Base-by-base conservation (phyloP, 2,113 vertebrate species). In the Rynchops niger region DNA sequence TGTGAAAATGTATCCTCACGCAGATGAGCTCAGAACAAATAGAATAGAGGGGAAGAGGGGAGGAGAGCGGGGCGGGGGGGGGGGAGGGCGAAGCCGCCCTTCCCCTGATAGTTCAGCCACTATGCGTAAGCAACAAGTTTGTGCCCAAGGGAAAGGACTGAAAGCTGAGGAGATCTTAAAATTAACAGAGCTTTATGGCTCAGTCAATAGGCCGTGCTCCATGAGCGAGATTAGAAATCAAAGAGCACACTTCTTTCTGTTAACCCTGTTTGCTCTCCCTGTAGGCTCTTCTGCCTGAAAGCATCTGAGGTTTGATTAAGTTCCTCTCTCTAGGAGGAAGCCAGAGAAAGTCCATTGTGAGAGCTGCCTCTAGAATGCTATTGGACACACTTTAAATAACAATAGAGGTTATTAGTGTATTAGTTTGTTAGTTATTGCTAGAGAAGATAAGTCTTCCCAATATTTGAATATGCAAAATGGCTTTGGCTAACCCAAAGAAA, bases 11-110 rank as follows among this genome's bases (percentile, higher is more conserved):
- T 76, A 77, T 95, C 95, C 94, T 96, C 97, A 95, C 67, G 58
- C 90, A 79, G 88, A 96, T 96, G 91, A 97, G 95, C 93, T 96
- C 96, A 96, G 96, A 97, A 90, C 95, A 96, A 86, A 82, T 55
- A 97, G 81, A 96, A 96, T 84, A 82, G 76, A 58, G 76, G 49
- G 73, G 63, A 87, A 69, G 38, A 84, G 92, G 87, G 86, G 87
- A 92, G 73, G 82, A 90, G 76, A 85, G 72, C 1, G 0, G 66
- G 50, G 52, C 6, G 14, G 14, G 11, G 67, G 14, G 14, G 13
- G 67, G 69, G n/a, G 59, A 74, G 85, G 45, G 84, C 77, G 90
- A 96, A 93, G 73, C 76, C 56, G 32, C 45, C 72, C 61, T 50
- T 84, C 91, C 86, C 90, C 53, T 86, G 47, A 67, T 30, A 50